Percentiles rank a stretch among this genome's conserved stretches.
phyloP scores from a whole-genome alignment of 2,888 invertebrate genomes.

The Erpobdella octoculata region DNA sequence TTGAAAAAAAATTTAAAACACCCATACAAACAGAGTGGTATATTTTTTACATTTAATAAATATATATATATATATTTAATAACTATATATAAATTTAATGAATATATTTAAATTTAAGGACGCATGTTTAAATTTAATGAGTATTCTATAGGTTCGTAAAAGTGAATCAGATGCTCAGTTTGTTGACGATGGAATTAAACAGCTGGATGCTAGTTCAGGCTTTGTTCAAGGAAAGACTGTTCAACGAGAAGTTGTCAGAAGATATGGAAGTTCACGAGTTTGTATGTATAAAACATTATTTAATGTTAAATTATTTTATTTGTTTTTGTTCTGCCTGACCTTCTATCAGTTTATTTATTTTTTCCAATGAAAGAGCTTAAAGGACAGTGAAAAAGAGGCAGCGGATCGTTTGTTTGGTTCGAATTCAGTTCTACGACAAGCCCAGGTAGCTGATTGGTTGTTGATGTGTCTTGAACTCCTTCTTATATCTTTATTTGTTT shows the following conservation, averaged over 20 bases:
- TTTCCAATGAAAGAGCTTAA: conserved; percentile 40
- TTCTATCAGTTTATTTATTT: background rate
- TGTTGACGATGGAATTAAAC: background rate
- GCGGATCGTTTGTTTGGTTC: conserved; percentile 59
- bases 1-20: too few relatives aligned
- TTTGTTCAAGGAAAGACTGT: background rate
- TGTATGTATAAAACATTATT: too few relatives aligned
- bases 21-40: background rate
- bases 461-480: background rate
- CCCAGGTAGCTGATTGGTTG: conserved; percentile 43
- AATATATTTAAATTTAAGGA: background rate
- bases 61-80: background rate
- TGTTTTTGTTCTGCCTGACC: too few relatives aligned
- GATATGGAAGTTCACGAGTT: too few relatives aligned
- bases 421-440: conserved; percentile 56
- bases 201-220: conserved; percentile 4
- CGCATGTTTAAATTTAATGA: too few relatives aligned
- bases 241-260: too few relatives aligned
- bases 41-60: background rate
- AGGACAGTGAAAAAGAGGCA: conserved; percentile 60
- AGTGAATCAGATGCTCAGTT: background rate
- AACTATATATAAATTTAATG: background rate
- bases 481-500: too few relatives aligned
- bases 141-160: background rate
- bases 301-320: too few relatives aligned